Evolutionary conservation across 2,113 vertebrate genomes (phyloP), one percentile per base, ranked within the genome.

Genomic region (Catagonus wagneri): DNA sequence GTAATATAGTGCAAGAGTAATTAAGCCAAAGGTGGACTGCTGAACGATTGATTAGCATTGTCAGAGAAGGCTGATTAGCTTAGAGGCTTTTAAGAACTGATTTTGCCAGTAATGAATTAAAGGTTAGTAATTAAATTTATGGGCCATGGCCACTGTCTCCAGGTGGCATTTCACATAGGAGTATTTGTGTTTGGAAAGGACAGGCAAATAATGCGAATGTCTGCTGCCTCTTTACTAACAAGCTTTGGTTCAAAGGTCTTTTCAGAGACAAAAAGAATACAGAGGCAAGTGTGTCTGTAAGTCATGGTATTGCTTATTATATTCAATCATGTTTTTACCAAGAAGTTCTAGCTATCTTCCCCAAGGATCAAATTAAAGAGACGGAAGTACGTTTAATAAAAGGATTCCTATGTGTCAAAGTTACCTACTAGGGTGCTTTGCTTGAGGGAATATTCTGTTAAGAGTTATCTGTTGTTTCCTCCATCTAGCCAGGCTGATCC

Each of bases 41-140:
- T 92, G 97, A 98, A 98, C 98, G 98, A 99, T 98, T 98, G 98
- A 99, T 98, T 98, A 97, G 96, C 92, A 95, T 97, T 98, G 98
- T 98, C 98, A 98, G 98, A 96, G 97, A 97, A 98, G 92, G 96
- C 97, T 98, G 98, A 99, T 99, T 98, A 99, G 98, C 98, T 98
- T 93, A 98, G 98, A 98, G 96, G 93, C 97, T 98, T 98, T 98
- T 93, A 98, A 98, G 97, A 98, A 98, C 95, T 96, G 96, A 98
- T 98, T 97, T 95, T 98, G 96, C 97, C 96, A 98, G 89, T 95
- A 96, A 95, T 83, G 94, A 98, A 98, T 98, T 98, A 98, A 98
- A 98, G 98, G 98, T 98, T 98, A 98, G 98, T 98, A 98, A 98
- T 98, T 98, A 98, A 98, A 98, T 98, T 98, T 98, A 98, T 97